These are phyloP conservation scores for Lasioglossum morio DNA, from an alignment of 2,888 invertebrate genomes.

Conservation along the genomic window DNA sequence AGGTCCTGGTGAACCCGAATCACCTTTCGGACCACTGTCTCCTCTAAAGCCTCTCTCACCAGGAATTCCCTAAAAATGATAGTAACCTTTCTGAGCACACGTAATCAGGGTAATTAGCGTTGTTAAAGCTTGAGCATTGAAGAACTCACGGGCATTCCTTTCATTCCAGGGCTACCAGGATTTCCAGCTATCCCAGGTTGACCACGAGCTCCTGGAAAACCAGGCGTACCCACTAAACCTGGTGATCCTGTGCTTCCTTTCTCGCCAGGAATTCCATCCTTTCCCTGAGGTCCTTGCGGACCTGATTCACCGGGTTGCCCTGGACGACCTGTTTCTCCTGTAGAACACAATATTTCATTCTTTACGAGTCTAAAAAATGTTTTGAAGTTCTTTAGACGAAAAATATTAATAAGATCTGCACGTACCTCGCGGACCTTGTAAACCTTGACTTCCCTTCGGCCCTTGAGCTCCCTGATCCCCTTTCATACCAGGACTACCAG, in stretches of 20 bases:
- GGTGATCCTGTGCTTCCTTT: constrained; percentile 91
- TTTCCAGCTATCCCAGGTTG: constrained; percentile 91
- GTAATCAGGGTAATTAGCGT: not conserved
- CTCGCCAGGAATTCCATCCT: constrained; percentile 92
- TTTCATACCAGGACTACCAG: constrained; percentile 92
- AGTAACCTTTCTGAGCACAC: not conserved
- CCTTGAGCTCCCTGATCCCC: constrained; percentile 92
- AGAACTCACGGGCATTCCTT: constrained; percentile 89
- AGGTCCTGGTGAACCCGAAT: constrained; percentile 90
- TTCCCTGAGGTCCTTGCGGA: constrained; percentile 90
- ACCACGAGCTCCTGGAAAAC: constrained; percentile 93
- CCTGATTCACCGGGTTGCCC: constrained; percentile 92
- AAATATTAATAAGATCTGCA: not conserved
- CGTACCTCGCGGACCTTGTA: constrained; percentile 91
- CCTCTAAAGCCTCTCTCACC: constrained; percentile 94
- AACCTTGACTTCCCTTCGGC: constrained; percentile 92
- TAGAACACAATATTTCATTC: not conserved
- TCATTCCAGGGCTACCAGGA: constrained; percentile 90
- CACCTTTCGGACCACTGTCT: constrained; percentile 91
- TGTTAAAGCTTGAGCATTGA: not conserved
- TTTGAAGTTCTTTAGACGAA: not conserved
- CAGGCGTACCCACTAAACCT: constrained; percentile 91
- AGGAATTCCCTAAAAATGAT: constrained; percentile 87
- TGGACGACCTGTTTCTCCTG: constrained; percentile 91
- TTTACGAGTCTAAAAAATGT: not conserved